Evolutionary conservation across 2,888 invertebrate species (phyloP).

Genomic region (Euplexia lucipara): DNA sequence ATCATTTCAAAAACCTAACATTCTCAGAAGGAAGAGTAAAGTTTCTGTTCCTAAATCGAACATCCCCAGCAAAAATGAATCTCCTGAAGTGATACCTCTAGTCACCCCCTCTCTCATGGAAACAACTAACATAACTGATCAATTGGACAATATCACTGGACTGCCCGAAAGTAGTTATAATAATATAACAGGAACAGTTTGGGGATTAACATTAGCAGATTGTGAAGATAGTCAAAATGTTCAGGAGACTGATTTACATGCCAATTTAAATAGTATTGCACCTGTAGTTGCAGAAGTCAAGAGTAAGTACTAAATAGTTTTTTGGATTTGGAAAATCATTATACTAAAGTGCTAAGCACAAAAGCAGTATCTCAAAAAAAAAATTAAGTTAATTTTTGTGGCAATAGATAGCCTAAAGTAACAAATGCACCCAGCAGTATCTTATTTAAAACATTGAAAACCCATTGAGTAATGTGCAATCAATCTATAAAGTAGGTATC

Average conservation of each 20-base stretch:
- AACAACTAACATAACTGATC: slow-evolving; percentile 25
- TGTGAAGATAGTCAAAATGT: slow-evolving; percentile 33
- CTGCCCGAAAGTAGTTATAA: slow-evolving; percentile 13
- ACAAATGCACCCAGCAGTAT: too few species aligned
- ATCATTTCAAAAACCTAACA: slow-evolving; percentile 85
- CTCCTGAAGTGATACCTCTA: slow-evolving; percentile 58
- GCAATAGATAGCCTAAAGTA: too few species aligned
- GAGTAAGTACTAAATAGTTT: too few species aligned
- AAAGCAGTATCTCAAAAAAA: too few species aligned
- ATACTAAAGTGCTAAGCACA: too few species aligned
- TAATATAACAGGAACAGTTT: slow-evolving; percentile 34
- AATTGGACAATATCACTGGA: slow-evolving; percentile 20
- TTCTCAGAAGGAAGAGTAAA: slow-evolving; percentile 81
- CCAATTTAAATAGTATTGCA: slow-evolving; percentile 46
- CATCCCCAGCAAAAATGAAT: slow-evolving; percentile 62
- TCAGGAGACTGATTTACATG: slow-evolving; percentile 56
- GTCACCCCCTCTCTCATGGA: slow-evolving; percentile 33
- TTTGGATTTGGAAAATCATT: too few species aligned
- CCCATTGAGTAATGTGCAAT: too few species aligned
- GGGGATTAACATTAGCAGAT: slow-evolving; percentile 49
- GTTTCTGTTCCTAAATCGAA: slow-evolving; percentile 57
- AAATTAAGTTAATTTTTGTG: too few species aligned
- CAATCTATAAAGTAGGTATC: too few species aligned
- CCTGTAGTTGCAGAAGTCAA: slow-evolving; percentile 16
- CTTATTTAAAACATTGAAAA: too few species aligned